Base-by-base conservation (phyloP, 2,888 invertebrate genomes). In the Colostygia pectinataria region DNA sequence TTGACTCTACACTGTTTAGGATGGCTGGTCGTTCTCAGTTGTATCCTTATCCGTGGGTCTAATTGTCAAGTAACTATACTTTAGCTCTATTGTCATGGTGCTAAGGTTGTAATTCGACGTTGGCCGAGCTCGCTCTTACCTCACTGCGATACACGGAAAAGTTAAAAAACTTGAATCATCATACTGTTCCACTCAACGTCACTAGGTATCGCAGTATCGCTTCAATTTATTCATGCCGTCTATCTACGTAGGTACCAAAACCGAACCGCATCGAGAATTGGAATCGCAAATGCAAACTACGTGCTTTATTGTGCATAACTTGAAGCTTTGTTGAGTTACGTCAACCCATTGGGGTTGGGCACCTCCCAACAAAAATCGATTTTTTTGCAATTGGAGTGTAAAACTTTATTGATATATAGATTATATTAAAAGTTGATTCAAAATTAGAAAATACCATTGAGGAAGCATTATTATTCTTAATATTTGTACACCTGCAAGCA, bases 221-320 rank as follows among this genome's bases (percentile, higher is more conserved):
- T 59, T 63, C 68, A 66, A 69, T 74, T 68, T 76, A 77, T 76
- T 71, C 68, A 66, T 65, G 59, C 52, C 57, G 63, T 66, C 63
- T 56, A 57, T 59, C 53, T 55, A 43, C 15, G 9, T 29, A 42
- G 5, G 10, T 45, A 28, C 41, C 28, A 38, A 55, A 59, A 68
- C 61, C 63, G 57, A 61, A 65, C 65, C 59, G 49, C 55, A 53
- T 49, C 44, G 54, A 57, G 57, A 55, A 57, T 60, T 59, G 53
- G 55, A 43, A 46, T 50, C 40, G 49, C 25, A 54, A 46, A 46
- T 41, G 44, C 48, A 40, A 53, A 44, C 47, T 49, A 49, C 50
- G 50, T 54, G 46, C 42, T 46, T 46, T 54, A 50, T 54, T 50
- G 54, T 46, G 50, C 38, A 50, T 54, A 54, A 38, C 38, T 54